Evolutionary conservation across 2,797 vertebrate genomes (phyloP).

Genomic region (Macrochelys suwanniensis): DNA sequence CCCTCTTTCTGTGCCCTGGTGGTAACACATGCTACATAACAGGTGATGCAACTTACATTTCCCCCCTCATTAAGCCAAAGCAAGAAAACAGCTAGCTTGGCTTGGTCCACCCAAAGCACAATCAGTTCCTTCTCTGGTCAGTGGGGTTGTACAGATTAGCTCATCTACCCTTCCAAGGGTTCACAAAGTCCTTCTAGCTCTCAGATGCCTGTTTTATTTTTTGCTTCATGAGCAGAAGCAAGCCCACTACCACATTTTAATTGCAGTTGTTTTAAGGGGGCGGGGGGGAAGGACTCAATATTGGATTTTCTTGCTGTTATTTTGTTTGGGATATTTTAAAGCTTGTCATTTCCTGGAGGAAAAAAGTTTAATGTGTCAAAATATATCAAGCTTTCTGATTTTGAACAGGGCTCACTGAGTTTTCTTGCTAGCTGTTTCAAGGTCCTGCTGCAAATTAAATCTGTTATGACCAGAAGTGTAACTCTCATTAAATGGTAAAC

Average conservation of each 20-base stretch:
- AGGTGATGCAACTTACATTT: not conserved
- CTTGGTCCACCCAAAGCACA: not conserved
- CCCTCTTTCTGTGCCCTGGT: not conserved
- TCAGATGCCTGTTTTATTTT: accelerated
- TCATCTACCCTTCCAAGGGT: not conserved
- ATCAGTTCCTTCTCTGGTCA: not conserved
- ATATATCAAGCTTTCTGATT: constrained; percentile 27
- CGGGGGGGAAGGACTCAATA: not conserved
- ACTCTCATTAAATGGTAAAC: not conserved
- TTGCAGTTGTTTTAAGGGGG: accelerated
- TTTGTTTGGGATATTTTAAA: constrained; percentile 28
- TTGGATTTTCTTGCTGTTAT: constrained; percentile 23
- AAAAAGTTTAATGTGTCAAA: constrained; percentile 9
- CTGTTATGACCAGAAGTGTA: constrained; percentile 27
- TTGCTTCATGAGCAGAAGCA: accelerated
- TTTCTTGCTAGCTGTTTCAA: constrained; percentile 8
- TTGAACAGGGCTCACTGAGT: not conserved
- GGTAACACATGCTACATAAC: not conserved
- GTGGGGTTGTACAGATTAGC: not conserved
- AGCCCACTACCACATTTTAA: not conserved
- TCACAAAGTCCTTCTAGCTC: not conserved
- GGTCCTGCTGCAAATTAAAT: constrained; percentile 22
- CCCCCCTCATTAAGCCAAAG: not conserved
- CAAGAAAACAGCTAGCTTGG: accelerated
- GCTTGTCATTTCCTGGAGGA: constrained; percentile 42